Evolutionary conservation across 2,113 vertebrate genomes (phyloP), one percentile per base, ranked within the genome.

Genomic region (Carassius carassius): DNA sequence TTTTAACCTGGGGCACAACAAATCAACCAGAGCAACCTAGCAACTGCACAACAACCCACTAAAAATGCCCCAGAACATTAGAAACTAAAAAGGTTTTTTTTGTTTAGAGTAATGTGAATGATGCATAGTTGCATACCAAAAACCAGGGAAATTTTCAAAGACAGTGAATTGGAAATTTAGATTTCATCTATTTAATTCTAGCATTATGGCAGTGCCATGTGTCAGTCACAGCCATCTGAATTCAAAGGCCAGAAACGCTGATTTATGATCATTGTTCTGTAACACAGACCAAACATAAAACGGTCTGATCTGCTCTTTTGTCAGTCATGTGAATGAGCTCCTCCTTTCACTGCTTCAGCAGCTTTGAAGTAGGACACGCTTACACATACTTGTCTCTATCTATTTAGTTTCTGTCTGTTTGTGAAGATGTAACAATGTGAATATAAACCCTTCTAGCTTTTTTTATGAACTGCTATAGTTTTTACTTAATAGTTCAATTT

Each of bases 191-290:
- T 56, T 56, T 56, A 56, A 56, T 56, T 56, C 54, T 19, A 19
- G 54, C 19, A 19, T 56, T 56, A 6, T 19, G 54, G 54, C 54
- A 58, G 17, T 19, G 7, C 8, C 19, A 21, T 58, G 5, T 58
- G 17, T 58, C 56, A 58, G 17, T 58, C 7, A 2, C 21, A 58
- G 56, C 56, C 8, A 14, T 32, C 23, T 67, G 6, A 3, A 70
- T 37, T 70, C 8, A 70, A 4, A 69, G 7, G 25, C 16, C 65
- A 35, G 17, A 69, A 70, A 37, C 9, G 9, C 32, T 19, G 67
- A 17, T 70, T 70, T 70, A 70, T 21, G 69, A 44, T 72, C 10
- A n/a, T 4, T n/a, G 69, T 72, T 72, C 69, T 72, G 69, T 41
- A 41, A 41, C 67, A 35, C 32, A 37, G 32, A 69, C 32, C 32